phyloP scores from a whole-genome alignment of 2,113 vertebrate genomes.

The Panurus biarmicus region DNA sequence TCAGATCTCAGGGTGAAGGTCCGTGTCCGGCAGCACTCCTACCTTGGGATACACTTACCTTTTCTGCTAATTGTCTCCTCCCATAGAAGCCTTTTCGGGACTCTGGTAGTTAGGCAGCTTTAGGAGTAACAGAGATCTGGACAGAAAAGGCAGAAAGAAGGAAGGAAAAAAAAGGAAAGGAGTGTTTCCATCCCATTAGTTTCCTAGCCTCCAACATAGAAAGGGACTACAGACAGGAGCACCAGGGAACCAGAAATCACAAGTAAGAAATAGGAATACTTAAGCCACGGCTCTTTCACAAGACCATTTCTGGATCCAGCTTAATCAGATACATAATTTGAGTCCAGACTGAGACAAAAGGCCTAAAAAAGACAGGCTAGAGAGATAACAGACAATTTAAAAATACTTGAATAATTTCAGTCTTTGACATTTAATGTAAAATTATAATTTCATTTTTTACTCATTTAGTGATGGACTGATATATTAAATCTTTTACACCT shows the following conservation, averaged over 20 bases:
- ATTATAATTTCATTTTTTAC: not conserved
- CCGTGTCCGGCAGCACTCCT: not conserved
- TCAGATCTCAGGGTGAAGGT: not conserved
- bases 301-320: not conserved
- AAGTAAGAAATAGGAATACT: not conserved
- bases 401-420: not conserved
- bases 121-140: accelerated
- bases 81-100: not conserved
- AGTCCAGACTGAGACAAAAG: not conserved
- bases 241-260: not conserved
- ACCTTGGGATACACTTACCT: not conserved
- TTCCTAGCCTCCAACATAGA: not conserved
- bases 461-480: not conserved
- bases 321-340: not conserved
- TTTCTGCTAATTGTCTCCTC: not conserved
- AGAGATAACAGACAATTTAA: not conserved
- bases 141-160: not conserved
- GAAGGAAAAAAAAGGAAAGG: not conserved
- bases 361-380: not conserved
- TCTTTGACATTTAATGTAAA: not conserved
- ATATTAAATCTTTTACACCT: not conserved
- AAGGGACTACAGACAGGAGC: not conserved
- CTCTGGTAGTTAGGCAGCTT: not conserved
- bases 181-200: not conserved
- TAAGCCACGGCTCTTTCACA: not conserved